Evolutionary conservation across 2,113 vertebrate species (phyloP).

Genomic region (Solenodon paradoxus): DNA sequence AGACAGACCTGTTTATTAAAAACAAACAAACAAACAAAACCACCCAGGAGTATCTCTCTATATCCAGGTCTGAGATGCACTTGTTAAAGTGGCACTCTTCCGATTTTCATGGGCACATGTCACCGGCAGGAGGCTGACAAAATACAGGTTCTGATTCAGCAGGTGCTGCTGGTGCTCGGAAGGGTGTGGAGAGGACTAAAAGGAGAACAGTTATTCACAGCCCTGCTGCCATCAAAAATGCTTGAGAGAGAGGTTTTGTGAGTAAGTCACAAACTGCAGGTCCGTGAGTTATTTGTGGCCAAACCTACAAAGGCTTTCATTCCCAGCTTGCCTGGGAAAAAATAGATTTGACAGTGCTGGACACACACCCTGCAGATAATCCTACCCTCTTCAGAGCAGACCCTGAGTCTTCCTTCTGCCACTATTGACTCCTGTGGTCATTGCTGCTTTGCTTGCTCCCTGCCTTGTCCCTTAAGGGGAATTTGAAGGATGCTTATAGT

Average conservation of each 20-base stretch:
- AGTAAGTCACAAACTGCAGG: neutral
- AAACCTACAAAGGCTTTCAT: neutral
- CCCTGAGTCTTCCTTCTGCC: neutral
- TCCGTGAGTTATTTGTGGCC: neutral
- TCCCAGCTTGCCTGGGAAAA: neutral
- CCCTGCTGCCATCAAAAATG: neutral
- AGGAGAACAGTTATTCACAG: neutral
- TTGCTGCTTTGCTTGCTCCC: accelerated
- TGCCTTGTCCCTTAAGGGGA: neutral
- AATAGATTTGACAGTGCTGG: neutral
- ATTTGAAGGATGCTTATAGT: neutral
- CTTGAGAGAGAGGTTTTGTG: neutral
- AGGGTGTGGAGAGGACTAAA: neutral
- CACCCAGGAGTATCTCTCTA: neutral
- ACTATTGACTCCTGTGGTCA: neutral
- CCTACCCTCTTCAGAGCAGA: too few relatives aligned
- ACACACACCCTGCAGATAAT: neutral
- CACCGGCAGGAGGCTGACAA: neutral
- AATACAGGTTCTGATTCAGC: neutral
- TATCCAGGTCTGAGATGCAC: neutral
- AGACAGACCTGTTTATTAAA: too few relatives aligned
- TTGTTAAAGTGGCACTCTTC: too few relatives aligned
- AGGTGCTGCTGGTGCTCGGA: too few relatives aligned
- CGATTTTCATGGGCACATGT: neutral
- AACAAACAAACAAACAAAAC: too few relatives aligned